phyloP scores from a whole-genome alignment of 2,797 vertebrate species.

The Podarcis siculus region DNA sequence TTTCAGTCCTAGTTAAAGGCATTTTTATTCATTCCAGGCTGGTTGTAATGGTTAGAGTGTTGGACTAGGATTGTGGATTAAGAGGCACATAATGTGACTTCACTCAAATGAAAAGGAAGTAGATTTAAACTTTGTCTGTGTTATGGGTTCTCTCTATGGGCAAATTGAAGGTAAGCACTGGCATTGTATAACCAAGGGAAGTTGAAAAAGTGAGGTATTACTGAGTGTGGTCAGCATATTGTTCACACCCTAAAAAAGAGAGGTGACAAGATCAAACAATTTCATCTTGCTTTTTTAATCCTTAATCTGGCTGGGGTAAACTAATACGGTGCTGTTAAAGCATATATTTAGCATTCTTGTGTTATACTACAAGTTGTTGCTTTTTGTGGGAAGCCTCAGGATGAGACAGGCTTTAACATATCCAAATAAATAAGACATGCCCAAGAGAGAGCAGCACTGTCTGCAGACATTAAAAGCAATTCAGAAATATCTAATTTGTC shows the following conservation, averaged over 20 bases:
- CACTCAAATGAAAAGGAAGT: not conserved
- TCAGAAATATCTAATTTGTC: conserved; percentile 12
- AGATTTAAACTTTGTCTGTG: not conserved
- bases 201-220: no score
- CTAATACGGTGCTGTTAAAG: not conserved
- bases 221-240: not conserved
- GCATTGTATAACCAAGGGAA: not conserved
- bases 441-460: not conserved
- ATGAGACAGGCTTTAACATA: not conserved
- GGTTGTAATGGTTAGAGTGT: no score
- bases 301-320: not conserved
- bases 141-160: not conserved
- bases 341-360: not conserved
- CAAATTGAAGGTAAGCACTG: no score
- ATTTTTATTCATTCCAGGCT: no score
- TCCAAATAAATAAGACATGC: not conserved
- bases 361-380: not conserved
- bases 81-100: no score
- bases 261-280: not conserved
- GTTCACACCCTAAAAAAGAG: not conserved
- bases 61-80: not conserved
- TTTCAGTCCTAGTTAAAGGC: no score
- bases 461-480: conserved; percentile 25
- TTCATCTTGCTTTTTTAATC: not conserved
- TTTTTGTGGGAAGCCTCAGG: not conserved